Evolutionary conservation across 2,888 invertebrate genomes (phyloP), one percentile per base, ranked within the genome.

Genomic region (Xestobium rufovillosum): DNA sequence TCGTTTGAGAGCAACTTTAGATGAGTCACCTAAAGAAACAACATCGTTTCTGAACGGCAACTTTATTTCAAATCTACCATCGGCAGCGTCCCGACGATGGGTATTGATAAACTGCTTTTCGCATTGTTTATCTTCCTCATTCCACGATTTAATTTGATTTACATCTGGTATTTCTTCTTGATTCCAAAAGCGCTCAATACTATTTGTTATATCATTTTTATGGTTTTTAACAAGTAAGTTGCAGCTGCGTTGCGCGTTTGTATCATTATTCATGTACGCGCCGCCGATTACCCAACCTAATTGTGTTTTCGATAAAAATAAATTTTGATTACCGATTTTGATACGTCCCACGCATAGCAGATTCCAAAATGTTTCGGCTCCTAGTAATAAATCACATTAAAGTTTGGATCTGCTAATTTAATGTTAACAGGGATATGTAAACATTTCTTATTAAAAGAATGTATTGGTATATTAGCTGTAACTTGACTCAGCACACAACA

Each of bases 231-330:
- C 19, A 4, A 31, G 10, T n/a, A 31, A 13, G 10, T 31, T 31
- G 10, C 32, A 31, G 19, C 8, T 31, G 14, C 31, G 12, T 15
- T 11, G 11, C 14, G 16, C 14, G 11, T 11, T 9, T 16, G 31
- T 15, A n/a, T n/a, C n/a, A n/a, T 15, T 9, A 14, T 31, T 10
- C 9, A 3, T 11, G 15, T 17, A 10, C 3, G 32, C 32, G 10
- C 32, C 32, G 17, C 32, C 32, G n/a, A 31, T 13, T n/a, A 31
- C 19, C 16, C 19, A 19, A 10, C 32, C 32, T 31, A 31, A 13
- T 3, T 9, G 10, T 3, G 32, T 31, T 16, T 31, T 6, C 2
- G 19, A 17, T 10, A 31, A 8, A 19, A 17, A 31, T 12, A 31
- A 11, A 10, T 19, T 31, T 2, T 16, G 32, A 4, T 8, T 31